Evolutionary conservation across 2,888 invertebrate genomes (phyloP), one percentile per base, ranked within the genome.

Genomic region (Tenthredo livida): DNA sequence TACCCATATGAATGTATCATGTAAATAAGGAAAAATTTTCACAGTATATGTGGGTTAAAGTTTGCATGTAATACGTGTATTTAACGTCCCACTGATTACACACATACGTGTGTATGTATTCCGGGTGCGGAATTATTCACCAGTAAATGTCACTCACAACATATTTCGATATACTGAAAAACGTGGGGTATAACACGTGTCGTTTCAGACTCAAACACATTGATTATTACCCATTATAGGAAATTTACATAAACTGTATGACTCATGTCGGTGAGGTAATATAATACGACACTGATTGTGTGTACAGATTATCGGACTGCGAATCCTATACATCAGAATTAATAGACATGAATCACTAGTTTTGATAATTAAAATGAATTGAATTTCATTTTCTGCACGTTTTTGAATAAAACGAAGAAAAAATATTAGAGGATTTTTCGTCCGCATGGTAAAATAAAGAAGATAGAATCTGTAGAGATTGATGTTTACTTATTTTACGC

Each of bases 1-100:
- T 61, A 61, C 61, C 61, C 61, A 21, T 25, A 25, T 61, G 61
- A 61, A 61, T 61, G 25, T 61, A 54, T 54, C 54, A 54, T n/a
- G 54, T 54, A n/a, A n/a, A 54, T 54, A 54, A 6, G 54, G 54
- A 54, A 54, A 54, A 50, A 50, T 54, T n/a, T n/a, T n/a, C 7
- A 6, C 17, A 54, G 17, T 10, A 4, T 25, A 12, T 61, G 7
- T 61, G 21, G 25, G 12, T 2, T n/a, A 61, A 9, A 12, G 12
- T 61, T 61, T 12, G 21, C 12, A 7, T 12, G 10, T 25, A 25
- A 12, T 12, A 7, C 25, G 10, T 61, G 21, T 61, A 61, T 61
- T 54, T 61, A 25, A 25, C 25, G 61, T 25, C 21, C 3, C 25
- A 61, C 61, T 25, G 61, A 21, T 25, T 61, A 12, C 10, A 0